Conservation (phyloP, 2,888 invertebrate genomes). For the Iphiclides podalirius region DNA sequence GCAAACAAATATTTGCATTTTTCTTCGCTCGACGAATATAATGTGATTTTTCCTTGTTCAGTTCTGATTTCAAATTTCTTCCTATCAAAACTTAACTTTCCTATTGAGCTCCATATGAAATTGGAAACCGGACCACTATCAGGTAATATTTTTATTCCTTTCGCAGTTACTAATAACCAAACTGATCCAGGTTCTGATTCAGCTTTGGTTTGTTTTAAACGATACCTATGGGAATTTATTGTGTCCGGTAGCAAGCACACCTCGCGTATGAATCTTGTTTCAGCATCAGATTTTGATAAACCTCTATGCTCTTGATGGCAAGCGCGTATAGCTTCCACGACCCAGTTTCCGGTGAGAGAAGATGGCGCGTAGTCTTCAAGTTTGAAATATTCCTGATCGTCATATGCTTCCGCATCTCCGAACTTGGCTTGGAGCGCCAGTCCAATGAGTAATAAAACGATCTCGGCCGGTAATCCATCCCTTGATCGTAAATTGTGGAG, state of each 20-base stretch:
- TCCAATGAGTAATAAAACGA: slow-evolving; percentile 90
- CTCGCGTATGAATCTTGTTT: slow-evolving; percentile 93
- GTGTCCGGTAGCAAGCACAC: slow-evolving; percentile 91
- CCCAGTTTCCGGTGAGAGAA: slow-evolving; percentile 81
- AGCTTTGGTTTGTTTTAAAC: slow-evolving; percentile 87
- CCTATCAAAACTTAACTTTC: slow-evolving; percentile 96
- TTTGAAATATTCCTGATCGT: slow-evolving; percentile 82
- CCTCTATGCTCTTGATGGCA: slow-evolving; percentile 91
- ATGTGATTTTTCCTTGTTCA: slow-evolving; percentile 91
- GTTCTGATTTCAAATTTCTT: slow-evolving; percentile 98
- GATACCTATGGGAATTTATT: slow-evolving; percentile 93
- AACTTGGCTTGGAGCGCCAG: slow-evolving; percentile 95
- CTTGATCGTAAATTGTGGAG: slow-evolving; percentile 90
- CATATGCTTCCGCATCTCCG: slow-evolving; percentile 84
- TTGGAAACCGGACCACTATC: slow-evolving; percentile 85
- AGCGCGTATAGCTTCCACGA: slow-evolving; percentile 82
- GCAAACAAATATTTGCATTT: slow-evolving; percentile 94
- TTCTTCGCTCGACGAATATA: slow-evolving; percentile 95
- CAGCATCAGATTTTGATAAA: slow-evolving; percentile 89
- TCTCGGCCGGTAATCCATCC: slow-evolving; percentile 81
- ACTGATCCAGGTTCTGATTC: slow-evolving; percentile 89
- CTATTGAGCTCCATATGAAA: slow-evolving; percentile 97
- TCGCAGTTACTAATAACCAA: slow-evolving; percentile 94
- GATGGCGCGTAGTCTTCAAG: slow-evolving; percentile 92
- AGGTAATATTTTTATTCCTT: slow-evolving; percentile 93